A percentile compares a stretch with the other conserved stretches of the same genome.
phyloP scores from a whole-genome alignment of 2,888 invertebrate genomes.

The Nematopogon swammerdamellus region DNA sequence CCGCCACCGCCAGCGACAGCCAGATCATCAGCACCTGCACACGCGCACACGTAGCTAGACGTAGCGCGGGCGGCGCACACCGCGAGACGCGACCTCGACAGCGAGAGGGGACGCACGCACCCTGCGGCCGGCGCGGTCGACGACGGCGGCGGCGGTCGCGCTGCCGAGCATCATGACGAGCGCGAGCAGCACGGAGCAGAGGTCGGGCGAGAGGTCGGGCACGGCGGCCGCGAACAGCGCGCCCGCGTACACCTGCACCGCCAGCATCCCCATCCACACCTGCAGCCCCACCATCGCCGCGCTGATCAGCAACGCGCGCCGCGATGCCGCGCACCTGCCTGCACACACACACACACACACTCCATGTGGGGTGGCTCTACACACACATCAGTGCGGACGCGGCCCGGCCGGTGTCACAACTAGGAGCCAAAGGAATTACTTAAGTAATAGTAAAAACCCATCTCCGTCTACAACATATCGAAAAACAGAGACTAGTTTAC shows the following conservation, averaged over 20 bases:
- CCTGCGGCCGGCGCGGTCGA: conserved; percentile 61
- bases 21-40: conserved; percentile 32
- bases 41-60: too few species aligned
- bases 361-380: too few species aligned
- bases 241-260: conserved; percentile 47
- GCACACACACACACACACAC: too few species aligned
- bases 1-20: conserved; percentile 25
- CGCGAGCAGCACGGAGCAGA: conserved; percentile 59
- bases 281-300: conserved; percentile 16
- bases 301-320: conserved; percentile 16
- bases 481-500: too few species aligned
- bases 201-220: conserved; percentile 39
- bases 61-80: too few species aligned
- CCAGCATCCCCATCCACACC: conserved; percentile 42
- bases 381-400: too few species aligned
- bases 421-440: too few species aligned
- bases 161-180: conserved; percentile 49
- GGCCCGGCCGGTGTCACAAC: too few species aligned
- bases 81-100: too few species aligned
- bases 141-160: conserved; percentile 32
- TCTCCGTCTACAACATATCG: too few species aligned
- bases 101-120: too few species aligned
- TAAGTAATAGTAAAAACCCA: too few species aligned
- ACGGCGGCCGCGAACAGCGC: conserved; percentile 51
- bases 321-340: conserved; percentile 33